Evolutionary conservation across 2,797 vertebrate genomes (phyloP), one percentile per base, ranked within the genome.

Genomic region (Molossus alvarezi): DNA sequence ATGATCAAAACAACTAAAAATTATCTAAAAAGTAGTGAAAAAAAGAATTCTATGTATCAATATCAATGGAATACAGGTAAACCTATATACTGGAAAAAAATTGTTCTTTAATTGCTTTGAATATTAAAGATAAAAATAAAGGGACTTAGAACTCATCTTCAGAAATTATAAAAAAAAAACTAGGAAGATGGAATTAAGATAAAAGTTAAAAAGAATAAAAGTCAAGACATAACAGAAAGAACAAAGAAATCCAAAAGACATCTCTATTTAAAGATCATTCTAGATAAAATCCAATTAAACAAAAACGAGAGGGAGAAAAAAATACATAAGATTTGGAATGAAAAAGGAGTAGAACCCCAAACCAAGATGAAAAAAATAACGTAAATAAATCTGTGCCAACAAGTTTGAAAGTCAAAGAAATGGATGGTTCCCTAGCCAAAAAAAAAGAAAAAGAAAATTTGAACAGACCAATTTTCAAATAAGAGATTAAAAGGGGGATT

Each of bases 361-460:
- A 57, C 57, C 45, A 65, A 94, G 8, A 86, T 62, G 33, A 79
- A 87, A 45, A 94, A 27, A 94, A 83, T 15, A 89, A 79, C 17
- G 0, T 55, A 85, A 94, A 90, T 94, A 85, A 94, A 90, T 89
- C 69, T 62, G 20, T 77, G 27, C n/a, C 53, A 76, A 82, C 8
- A 86, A 92, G 2, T 81, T 9, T 88, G 12, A 81, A 88, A 81
- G 11, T 69, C 72, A 94, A 94, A 92, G 37, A 75, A 80, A 84
- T n/a, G 23, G 18, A 84, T 29, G 88, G 93, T 77, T 85, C 53
- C 48, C 94, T 65, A 94, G 79, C 72, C 93, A 96, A 96, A 93
- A 86, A 94, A 96, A 96, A 93, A 86, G 55, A 79, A 58, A 86
- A 7, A 88, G 12, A 95, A 96, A 94, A 73, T 72, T 23, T 94